A percentile compares a stretch with the other conserved stretches of the same genome.
Conservation (phyloP, 35 echinoderm and acorn worm genomes). For the Ophioderma brevispina region DNA sequence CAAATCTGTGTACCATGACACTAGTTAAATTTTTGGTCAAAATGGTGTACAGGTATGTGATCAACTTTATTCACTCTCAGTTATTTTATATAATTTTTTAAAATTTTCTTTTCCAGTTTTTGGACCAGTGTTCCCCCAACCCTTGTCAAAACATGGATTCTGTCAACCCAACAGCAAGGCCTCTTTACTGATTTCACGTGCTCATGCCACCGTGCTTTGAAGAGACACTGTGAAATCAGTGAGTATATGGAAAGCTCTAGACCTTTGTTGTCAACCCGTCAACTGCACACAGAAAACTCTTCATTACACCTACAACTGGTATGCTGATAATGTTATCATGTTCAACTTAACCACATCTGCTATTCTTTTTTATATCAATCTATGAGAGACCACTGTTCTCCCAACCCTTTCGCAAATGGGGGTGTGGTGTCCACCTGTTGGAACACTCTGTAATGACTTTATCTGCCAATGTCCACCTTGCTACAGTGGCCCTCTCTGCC, state of each 20-base stretch:
- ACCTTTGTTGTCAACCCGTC: no score
- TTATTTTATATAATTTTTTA: background rate
- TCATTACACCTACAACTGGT: no score
- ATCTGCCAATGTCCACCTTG: constrained; percentile 69
- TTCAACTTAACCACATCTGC: no score
- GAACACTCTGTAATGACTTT: constrained; percentile 59
- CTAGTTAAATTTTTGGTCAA: no score
- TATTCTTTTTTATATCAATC: no score
- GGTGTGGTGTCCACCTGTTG: constrained; percentile 41
- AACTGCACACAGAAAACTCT: background rate
- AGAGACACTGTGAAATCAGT: constrained; percentile 71
- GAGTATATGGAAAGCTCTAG: constrained; percentile 49
- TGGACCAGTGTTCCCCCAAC: constrained; percentile 80
- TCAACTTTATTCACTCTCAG: no score
- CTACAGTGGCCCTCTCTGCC: constrained; percentile 56
- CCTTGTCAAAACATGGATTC: constrained; percentile 81
- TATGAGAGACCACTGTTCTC: constrained; percentile 45
- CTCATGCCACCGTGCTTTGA: constrained; percentile 63
- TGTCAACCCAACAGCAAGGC: constrained; percentile 38
- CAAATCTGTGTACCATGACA: no score
- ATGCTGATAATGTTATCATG: no score
- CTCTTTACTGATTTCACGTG: constrained; percentile 79
- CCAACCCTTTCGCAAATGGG: constrained; percentile 63
- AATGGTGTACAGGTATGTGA: no score
- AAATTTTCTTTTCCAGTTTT: constrained; percentile 17